These are phyloP conservation scores for Leptinotarsa defecta DNA, from an alignment of 1,140 invertebrate species.

Conservation along the genomic window DNA sequence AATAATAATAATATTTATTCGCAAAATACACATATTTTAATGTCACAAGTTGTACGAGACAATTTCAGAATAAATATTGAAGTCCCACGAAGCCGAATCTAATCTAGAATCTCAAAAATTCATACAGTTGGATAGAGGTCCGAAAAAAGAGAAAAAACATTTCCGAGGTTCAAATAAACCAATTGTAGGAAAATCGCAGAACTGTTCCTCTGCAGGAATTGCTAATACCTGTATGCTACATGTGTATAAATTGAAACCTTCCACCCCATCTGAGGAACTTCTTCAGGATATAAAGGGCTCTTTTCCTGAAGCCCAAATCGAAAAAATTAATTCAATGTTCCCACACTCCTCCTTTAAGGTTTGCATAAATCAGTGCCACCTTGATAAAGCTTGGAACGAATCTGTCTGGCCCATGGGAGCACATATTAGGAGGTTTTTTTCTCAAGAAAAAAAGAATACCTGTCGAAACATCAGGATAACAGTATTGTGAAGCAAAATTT, in stretches of 20 bases:
- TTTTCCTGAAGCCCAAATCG: not conserved
- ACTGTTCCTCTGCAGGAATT: constrained; percentile 2
- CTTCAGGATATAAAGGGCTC: not conserved
- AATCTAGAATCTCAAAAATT: too few relatives aligned
- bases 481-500: too few relatives aligned
- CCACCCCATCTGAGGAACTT: not conserved
- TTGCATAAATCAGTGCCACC: not conserved
- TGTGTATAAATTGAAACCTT: not conserved
- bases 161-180: not conserved
- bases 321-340: not conserved
- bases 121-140: too few relatives aligned
- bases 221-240: not conserved
- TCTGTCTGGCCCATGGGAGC: not conserved
- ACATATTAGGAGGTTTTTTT: not conserved
- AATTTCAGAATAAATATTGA: too few relatives aligned
- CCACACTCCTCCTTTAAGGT: not conserved
- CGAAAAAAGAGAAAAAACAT: too few relatives aligned
- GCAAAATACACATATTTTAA: too few relatives aligned
- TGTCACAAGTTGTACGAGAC: too few relatives aligned
- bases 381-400: not conserved
- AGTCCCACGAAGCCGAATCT: too few relatives aligned
- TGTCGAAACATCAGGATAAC: too few relatives aligned
- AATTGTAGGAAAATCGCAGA: not conserved
- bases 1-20: too few relatives aligned
- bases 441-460: not conserved